A percentile compares a stretch with the other conserved stretches of the same genome.
Evolutionary conservation across 2,113 vertebrate genomes (phyloP).

Genomic region (Bambusicola thoracicus): DNA sequence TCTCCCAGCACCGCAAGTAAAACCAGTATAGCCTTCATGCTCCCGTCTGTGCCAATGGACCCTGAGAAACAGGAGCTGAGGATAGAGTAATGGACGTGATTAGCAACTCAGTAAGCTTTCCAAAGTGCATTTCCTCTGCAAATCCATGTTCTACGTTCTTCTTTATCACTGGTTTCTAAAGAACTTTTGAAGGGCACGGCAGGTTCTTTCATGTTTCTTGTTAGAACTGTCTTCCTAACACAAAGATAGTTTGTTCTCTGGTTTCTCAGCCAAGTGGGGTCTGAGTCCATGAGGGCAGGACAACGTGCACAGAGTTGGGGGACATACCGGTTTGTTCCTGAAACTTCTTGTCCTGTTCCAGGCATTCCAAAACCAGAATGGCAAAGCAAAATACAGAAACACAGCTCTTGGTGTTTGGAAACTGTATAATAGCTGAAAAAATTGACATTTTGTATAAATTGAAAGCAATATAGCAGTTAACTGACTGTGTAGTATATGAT

Average conservation of each 20-base stretch:
- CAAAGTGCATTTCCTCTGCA: background rate
- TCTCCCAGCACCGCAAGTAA: rapidly evolving
- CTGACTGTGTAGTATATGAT: background rate
- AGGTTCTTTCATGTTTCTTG: background rate
- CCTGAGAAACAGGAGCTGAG: background rate
- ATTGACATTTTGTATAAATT: background rate
- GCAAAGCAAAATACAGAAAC: background rate
- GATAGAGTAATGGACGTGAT: background rate
- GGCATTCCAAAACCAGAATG: background rate
- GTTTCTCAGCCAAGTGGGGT: background rate
- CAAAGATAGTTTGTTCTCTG: background rate
- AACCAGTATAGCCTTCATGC: rapidly evolving
- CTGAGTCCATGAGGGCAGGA: background rate
- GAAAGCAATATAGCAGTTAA: background rate
- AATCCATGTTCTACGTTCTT: background rate
- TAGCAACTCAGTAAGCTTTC: background rate
- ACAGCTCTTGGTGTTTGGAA: background rate
- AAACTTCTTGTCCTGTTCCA: background rate
- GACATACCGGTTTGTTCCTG: background rate
- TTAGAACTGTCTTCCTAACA: background rate
- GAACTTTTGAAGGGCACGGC: background rate
- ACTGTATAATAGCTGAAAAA: background rate
- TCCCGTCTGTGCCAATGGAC: rapidly evolving
- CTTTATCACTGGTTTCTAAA: background rate
- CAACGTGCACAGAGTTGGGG: background rate